These are phyloP conservation scores for Embiotoca jacksoni DNA, from an alignment of 2,113 vertebrate genomes.

Conservation along the genomic window DNA sequence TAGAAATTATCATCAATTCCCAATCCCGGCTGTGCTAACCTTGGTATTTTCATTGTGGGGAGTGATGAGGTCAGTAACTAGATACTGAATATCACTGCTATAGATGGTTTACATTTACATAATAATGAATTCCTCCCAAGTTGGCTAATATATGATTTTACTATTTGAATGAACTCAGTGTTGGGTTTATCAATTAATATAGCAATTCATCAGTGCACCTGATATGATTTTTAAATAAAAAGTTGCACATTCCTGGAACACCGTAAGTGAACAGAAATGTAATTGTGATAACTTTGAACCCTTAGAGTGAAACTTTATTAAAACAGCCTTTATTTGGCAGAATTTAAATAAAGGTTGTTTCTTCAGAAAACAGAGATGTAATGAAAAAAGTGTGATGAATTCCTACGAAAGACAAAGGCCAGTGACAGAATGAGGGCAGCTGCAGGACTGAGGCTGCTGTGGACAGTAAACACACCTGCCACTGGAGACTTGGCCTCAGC, in stretches of 20 bases:
- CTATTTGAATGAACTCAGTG: neutral
- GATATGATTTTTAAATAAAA: neutral
- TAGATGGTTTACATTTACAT: no score
- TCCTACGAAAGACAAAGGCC: slow-evolving; percentile 20
- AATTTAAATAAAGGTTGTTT: neutral
- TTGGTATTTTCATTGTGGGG: no score
- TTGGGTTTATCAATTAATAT: neutral
- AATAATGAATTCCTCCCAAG: no score
- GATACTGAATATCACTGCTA: no score
- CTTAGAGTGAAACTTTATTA: neutral
- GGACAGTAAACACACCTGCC: slow-evolving; percentile 61
- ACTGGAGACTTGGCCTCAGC: slow-evolving; percentile 49
- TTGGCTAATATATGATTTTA: no score
- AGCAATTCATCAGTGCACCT: neutral
- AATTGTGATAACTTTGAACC: no score
- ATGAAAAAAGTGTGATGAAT: slow-evolving; percentile 49
- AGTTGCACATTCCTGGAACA: neutral
- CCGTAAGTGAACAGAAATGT: neutral
- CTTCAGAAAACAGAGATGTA: slow-evolving; percentile 20
- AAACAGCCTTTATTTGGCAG: neutral
- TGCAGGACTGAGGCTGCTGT: slow-evolving; percentile 36
- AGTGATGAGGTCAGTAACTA: no score
- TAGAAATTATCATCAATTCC: no score
- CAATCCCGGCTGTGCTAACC: no score
- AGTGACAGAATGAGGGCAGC: slow-evolving; percentile 68